These are phyloP conservation scores for Eristalis intricaria DNA, from an alignment of 2,888 invertebrate genomes.

Conservation along the genomic window DNA sequence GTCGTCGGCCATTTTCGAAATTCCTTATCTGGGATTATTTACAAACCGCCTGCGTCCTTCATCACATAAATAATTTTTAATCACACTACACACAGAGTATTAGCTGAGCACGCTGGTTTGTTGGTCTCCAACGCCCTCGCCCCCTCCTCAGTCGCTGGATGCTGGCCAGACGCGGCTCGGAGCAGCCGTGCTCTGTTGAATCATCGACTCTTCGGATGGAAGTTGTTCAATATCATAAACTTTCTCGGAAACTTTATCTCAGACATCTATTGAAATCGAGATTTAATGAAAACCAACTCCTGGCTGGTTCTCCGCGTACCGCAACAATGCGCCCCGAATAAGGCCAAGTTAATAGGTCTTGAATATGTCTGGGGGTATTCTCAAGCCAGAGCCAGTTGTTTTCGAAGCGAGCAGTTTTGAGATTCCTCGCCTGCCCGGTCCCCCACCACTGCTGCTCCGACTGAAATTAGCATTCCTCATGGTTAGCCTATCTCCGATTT, in stretches of 20 bases:
- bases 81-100: constrained; percentile 45
- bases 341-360: constrained; percentile 13
- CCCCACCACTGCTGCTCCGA: neutral
- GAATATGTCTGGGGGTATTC: neutral
- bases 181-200: neutral
- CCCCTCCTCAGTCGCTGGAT: neutral
- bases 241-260: constrained; percentile 63
- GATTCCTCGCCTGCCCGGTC: neutral
- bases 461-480: constrained; percentile 48
- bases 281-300: constrained; percentile 57
- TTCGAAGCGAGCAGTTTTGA: constrained; percentile 42
- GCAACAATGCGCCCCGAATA: neutral
- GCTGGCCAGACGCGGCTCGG: neutral
- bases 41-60: constrained; percentile 7
- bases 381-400: constrained; percentile 20
- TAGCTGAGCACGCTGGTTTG: neutral
- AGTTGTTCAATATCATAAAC: constrained; percentile 63
- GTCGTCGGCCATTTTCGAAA: constrained; percentile 21
- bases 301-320: neutral
- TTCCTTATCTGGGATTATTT: constrained; percentile 49
- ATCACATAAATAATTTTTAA: constrained; percentile 57
- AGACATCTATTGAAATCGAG: constrained; percentile 59
- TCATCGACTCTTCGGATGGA: constrained; percentile 25
- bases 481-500: constrained; percentile 10
- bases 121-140: neutral